These are phyloP conservation scores for Cydia strobilella DNA, from an alignment of 1,140 invertebrate species.

Conservation along the genomic window DNA sequence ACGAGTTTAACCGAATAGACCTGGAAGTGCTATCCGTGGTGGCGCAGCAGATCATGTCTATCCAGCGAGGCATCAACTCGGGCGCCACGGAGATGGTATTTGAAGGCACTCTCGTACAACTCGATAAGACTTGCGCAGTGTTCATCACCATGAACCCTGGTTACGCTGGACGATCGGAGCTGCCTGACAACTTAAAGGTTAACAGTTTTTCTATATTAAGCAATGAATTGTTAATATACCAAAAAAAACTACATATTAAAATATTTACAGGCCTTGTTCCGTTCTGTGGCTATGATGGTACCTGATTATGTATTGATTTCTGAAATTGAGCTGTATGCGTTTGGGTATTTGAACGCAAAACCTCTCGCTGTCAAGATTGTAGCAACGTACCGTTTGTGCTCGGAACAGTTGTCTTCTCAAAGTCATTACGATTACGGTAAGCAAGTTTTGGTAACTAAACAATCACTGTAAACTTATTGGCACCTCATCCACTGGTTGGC, in stretches of 20 bases:
- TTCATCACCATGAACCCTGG: slow-evolving; percentile 99
- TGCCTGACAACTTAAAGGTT: slow-evolving; percentile 97
- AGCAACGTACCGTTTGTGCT: slow-evolving; percentile 95
- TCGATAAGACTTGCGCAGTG: slow-evolving; percentile 95
- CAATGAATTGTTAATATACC: too few species aligned
- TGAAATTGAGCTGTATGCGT: slow-evolving; percentile 96
- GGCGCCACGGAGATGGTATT: slow-evolving; percentile 88
- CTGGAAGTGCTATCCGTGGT: slow-evolving; percentile 95
- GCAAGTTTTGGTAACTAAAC: not conserved
- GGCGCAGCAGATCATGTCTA: slow-evolving; percentile 93
- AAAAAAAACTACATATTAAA: not conserved
- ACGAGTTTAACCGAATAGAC: slow-evolving; percentile 95
- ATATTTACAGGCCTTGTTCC: slow-evolving; percentile 88
- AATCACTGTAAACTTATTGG: too few species aligned
- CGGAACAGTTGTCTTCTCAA: slow-evolving; percentile 96
- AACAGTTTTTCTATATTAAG: not conserved
- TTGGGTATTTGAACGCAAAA: slow-evolving; percentile 93
- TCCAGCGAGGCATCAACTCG: slow-evolving; percentile 89
- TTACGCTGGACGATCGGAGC: slow-evolving; percentile 93
- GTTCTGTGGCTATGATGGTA: slow-evolving; percentile 99
- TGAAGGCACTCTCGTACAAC: slow-evolving; percentile 93
- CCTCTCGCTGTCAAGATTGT: slow-evolving; percentile 96
- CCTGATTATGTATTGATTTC: slow-evolving; percentile 97
- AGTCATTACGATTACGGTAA: slow-evolving; percentile 97
- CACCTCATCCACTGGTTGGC: too few species aligned